Evolutionary conservation across 2,797 vertebrate species (phyloP).

Genomic region (Sebastes iracundus): DNA sequence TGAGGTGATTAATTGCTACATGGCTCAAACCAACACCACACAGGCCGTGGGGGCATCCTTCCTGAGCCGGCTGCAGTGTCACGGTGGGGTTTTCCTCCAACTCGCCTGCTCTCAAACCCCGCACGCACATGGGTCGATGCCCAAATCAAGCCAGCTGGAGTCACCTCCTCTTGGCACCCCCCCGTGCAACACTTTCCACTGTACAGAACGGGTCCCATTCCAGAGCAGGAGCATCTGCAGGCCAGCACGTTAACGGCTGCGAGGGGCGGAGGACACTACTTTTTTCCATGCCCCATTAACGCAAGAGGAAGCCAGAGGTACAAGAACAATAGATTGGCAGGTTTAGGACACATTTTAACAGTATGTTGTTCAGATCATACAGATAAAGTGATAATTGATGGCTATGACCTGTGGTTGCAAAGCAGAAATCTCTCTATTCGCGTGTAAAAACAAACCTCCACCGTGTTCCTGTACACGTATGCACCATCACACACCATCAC

Average conservation of each 20-base stretch:
- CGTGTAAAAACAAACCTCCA: conserved; percentile 33
- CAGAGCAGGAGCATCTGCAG: conserved; percentile 62
- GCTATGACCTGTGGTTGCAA: neutral
- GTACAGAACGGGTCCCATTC: conserved; percentile 55
- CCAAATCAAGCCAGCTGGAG: conserved; percentile 52
- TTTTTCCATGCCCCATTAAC: conserved; percentile 63
- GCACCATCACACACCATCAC: conserved; percentile 15
- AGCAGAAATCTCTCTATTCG: conserved; percentile 7
- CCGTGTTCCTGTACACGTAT: neutral
- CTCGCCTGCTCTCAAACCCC: conserved; percentile 27
- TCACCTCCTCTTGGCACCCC: conserved; percentile 67
- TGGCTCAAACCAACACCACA: conserved; percentile 53
- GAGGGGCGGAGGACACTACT: conserved; percentile 51
- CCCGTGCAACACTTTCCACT: conserved; percentile 66
- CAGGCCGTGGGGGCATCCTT: conserved; percentile 74
- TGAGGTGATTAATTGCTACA: conserved; percentile 70
- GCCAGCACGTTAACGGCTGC: conserved; percentile 29
- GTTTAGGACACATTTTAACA: conserved; percentile 51
- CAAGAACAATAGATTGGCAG: conserved; percentile 63
- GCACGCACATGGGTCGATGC: conserved; percentile 21
- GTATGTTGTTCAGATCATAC: conserved; percentile 29
- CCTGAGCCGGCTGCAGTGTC: conserved; percentile 72
- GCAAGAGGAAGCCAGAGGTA: conserved; percentile 62
- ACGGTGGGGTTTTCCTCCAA: conserved; percentile 71
- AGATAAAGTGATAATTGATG: conserved; percentile 29